Percentiles rank a stretch among this genome's conserved stretches.
Conservation (phyloP, 2,888 invertebrate species). For the Ectropis crepuscularia region DNA sequence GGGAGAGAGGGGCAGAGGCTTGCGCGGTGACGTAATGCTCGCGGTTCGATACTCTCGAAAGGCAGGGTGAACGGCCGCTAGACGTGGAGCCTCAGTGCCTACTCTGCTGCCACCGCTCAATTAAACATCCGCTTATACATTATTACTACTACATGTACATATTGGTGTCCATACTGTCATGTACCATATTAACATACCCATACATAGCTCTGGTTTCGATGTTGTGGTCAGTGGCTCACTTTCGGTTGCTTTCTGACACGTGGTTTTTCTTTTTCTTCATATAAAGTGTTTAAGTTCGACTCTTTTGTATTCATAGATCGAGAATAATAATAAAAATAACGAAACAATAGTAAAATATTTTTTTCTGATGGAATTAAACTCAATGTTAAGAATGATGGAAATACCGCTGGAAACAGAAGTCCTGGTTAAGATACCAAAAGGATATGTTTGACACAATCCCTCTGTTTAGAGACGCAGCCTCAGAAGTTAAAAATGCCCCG, state of each 20-base stretch:
- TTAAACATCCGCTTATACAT: slow-evolving; percentile 75
- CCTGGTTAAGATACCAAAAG: no score
- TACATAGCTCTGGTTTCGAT: slow-evolving; percentile 23
- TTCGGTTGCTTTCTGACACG: slow-evolving; percentile 13
- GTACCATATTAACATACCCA: slow-evolving; percentile 45
- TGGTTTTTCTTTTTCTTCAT: background rate
- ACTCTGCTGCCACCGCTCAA: slow-evolving; percentile 70
- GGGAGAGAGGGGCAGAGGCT: slow-evolving; percentile 57
- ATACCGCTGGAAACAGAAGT: no score
- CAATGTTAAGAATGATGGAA: no score
- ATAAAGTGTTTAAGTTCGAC: no score
- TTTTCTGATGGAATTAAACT: no score
- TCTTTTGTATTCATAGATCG: no score
- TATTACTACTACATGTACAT: slow-evolving; percentile 34
- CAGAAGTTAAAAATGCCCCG: no score
- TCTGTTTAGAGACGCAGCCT: no score
- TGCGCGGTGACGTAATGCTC: slow-evolving; percentile 76
- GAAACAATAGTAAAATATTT: no score
- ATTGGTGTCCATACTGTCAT: slow-evolving; percentile 47
- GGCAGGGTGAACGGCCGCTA: slow-evolving; percentile 80
- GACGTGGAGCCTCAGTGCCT: slow-evolving; percentile 79
- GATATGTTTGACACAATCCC: no score
- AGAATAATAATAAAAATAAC: no score
- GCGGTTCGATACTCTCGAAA: slow-evolving; percentile 77
- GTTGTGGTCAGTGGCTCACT: slow-evolving; percentile 27